Conservation (phyloP, 2,888 invertebrate species). For the Hipparchia semele region DNA sequence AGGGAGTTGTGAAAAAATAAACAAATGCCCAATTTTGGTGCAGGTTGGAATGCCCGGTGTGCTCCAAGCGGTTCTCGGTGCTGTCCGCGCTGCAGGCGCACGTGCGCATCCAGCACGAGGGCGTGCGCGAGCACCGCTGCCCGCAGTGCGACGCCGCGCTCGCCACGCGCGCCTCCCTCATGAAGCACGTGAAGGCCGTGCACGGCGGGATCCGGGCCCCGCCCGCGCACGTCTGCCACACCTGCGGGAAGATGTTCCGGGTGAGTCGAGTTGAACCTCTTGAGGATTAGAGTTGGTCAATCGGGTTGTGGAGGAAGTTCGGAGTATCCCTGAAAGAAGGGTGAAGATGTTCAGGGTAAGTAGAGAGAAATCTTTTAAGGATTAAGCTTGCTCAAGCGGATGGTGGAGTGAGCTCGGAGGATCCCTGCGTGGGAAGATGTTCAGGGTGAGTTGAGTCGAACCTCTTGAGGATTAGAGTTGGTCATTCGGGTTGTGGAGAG, state of each 20-base stretch:
- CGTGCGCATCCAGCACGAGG: conserved; percentile 64
- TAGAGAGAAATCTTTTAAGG: too few relatives aligned
- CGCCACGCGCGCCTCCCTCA: conserved; percentile 57
- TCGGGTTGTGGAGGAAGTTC: too few relatives aligned
- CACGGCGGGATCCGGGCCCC: conserved; percentile 56
- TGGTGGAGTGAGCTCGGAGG: too few relatives aligned
- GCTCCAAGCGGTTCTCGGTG: conserved; percentile 58
- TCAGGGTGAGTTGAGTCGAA: too few relatives aligned
- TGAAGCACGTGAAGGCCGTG: conserved; percentile 59
- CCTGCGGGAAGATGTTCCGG: conserved; percentile 69
- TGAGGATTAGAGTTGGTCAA: too few relatives aligned
- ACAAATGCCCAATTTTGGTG: neutral
- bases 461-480: too few relatives aligned
- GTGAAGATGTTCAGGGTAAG: too few relatives aligned
- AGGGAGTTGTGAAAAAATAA: too few relatives aligned
- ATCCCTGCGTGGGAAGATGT: too few relatives aligned
- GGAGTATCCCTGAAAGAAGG: too few relatives aligned
- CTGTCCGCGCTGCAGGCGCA: conserved; percentile 50
- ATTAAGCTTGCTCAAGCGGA: too few relatives aligned
- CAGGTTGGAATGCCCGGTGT: conserved; percentile 60
- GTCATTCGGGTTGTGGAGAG: too few relatives aligned
- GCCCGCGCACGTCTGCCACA: conserved; percentile 63
- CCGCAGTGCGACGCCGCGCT: conserved; percentile 69
- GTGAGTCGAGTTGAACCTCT: conserved; percentile 44
- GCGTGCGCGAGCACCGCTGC: conserved; percentile 65